phyloP scores from a whole-genome alignment of 2,888 invertebrate genomes.

The Cerceris rybyensis region DNA sequence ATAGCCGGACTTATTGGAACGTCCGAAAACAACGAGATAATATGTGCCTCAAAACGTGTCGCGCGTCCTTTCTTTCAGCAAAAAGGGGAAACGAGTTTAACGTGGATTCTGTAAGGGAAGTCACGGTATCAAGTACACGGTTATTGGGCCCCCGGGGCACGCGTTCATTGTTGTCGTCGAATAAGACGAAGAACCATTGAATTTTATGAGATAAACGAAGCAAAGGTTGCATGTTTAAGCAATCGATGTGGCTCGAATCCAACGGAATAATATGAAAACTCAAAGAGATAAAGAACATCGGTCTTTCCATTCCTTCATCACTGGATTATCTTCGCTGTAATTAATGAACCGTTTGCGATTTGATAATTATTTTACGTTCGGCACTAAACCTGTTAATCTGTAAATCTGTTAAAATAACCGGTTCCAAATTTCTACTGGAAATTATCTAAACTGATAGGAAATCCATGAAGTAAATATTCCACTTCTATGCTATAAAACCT shows the following conservation, averaged over 20 bases:
- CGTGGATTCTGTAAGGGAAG: constrained; percentile 60
- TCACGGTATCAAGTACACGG: constrained; percentile 68
- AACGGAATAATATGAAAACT: constrained; percentile 13
- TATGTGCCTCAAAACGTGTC: constrained; percentile 56
- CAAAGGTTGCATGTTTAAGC: constrained; percentile 65
- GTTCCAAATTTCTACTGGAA: too few species aligned
- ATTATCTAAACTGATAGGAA: too few species aligned
- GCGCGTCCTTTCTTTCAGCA: constrained; percentile 52
- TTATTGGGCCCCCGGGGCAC: constrained; percentile 79
- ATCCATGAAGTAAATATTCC: too few species aligned
- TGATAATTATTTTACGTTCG: too few species aligned
- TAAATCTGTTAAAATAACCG: too few species aligned
- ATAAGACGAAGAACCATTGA: constrained; percentile 71
- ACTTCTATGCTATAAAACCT: too few species aligned
- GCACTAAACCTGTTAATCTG: too few species aligned
- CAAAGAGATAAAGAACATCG: neutral
- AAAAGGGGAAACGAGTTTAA: constrained; percentile 52
- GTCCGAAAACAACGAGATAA: constrained; percentile 57
- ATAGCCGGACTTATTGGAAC: constrained; percentile 38
- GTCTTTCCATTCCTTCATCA: neutral
- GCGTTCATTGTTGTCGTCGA: constrained; percentile 73
- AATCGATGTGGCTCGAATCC: constrained; percentile 53
- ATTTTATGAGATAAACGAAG: constrained; percentile 74
- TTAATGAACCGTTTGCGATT: too few species aligned
- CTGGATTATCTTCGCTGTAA: neutral